Evolutionary conservation across 2,888 invertebrate species (phyloP).

Genomic region (Oxytorus armatus): DNA sequence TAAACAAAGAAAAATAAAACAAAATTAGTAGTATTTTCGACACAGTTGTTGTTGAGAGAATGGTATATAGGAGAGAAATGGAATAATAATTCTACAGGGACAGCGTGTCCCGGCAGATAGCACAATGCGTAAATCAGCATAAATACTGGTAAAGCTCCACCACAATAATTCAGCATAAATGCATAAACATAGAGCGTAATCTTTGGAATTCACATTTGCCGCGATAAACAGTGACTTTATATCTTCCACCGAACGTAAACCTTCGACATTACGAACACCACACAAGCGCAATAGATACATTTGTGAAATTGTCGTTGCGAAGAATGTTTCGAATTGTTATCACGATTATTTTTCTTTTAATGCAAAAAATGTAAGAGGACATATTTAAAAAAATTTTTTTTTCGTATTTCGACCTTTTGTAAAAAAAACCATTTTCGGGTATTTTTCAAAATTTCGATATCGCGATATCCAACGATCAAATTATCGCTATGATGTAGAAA

Average conservation of each 20-base stretch:
- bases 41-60: conserved; percentile 65
- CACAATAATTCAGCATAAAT: conserved; percentile 84
- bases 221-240: conserved; percentile 80
- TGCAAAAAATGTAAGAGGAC: too few species aligned
- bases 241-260: conserved; percentile 75
- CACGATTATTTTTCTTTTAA: too few species aligned
- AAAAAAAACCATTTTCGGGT: too few species aligned
- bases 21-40: conserved; percentile 25
- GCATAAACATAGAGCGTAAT: conserved; percentile 82
- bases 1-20: conserved; percentile 5
- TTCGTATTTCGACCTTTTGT: too few species aligned
- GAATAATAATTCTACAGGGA: conserved; percentile 84
- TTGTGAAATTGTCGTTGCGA: background rate
- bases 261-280: conserved; percentile 66
- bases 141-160: conserved; percentile 83
- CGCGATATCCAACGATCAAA: too few species aligned
- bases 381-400: too few species aligned
- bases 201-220: conserved; percentile 79
- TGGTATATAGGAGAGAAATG: conserved; percentile 69
- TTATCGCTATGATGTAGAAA: too few species aligned
- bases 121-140: conserved; percentile 84
- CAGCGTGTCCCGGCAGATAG: conserved; percentile 84
- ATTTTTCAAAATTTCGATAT: too few species aligned
- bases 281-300: conserved; percentile 21
- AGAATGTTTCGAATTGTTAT: conserved; percentile 1